Percentiles rank a stretch among this genome's conserved stretches.
These are phyloP conservation scores for Agapostemon virescens DNA, from an alignment of 2,888 invertebrate genomes.

Conservation along the genomic window DNA sequence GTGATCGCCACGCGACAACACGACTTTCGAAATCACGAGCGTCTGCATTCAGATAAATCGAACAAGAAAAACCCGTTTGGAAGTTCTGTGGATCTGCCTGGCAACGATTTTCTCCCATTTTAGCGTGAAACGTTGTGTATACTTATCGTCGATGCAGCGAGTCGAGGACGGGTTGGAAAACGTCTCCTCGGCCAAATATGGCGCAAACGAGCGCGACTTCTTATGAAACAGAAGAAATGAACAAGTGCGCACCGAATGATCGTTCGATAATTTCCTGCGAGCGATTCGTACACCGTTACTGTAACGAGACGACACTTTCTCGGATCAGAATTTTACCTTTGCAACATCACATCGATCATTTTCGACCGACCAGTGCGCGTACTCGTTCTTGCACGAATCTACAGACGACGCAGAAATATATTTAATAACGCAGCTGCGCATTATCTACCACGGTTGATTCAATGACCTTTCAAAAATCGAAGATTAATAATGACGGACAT, in stretches of 20 bases:
- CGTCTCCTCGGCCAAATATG: constrained; percentile 58
- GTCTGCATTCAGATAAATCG: constrained; percentile 15
- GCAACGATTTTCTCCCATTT: constrained; percentile 50
- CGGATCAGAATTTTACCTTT: constrained; percentile 26
- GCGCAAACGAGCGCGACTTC: constrained; percentile 58
- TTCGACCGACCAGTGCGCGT: background rate
- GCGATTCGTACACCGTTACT: constrained; percentile 19
- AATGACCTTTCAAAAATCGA: background rate
- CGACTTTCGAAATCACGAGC: constrained; percentile 50
- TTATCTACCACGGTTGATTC: background rate
- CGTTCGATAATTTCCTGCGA: constrained; percentile 63
- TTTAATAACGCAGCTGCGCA: background rate
- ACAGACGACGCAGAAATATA: background rate
- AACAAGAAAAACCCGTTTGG: constrained; percentile 40
- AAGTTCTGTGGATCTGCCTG: constrained; percentile 40
- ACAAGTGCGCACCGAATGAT: constrained; percentile 35
- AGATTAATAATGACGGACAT: background rate
- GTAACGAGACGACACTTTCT: constrained; percentile 40
- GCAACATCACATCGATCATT: constrained; percentile 26
- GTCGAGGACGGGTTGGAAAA: constrained; percentile 40
- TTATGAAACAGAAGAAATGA: constrained; percentile 50
- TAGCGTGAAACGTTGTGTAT: constrained; percentile 13
- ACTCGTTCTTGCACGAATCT: background rate
- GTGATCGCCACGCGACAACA: constrained; percentile 31
- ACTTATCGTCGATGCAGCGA: constrained; percentile 29